Evolutionary conservation across 2,888 invertebrate genomes (phyloP).

Genomic region (Nemapogon koenigi): DNA sequence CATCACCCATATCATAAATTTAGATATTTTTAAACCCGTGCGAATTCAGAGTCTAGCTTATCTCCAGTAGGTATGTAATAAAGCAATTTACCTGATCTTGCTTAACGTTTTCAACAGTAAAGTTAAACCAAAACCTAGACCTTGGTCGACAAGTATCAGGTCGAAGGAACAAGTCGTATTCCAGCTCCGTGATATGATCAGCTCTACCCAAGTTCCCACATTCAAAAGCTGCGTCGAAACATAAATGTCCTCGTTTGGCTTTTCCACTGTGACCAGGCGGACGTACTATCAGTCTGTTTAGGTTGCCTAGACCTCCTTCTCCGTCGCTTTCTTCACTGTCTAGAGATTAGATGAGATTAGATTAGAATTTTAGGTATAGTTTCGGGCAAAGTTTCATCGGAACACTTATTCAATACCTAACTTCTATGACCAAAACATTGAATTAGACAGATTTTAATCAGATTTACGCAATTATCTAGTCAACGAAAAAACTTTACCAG

Average conservation of each 20-base stretch:
- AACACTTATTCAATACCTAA: too few species aligned
- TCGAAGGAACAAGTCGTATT: conserved; percentile 94
- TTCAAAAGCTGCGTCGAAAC: conserved; percentile 97
- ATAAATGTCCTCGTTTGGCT: conserved; percentile 94
- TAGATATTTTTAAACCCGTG: too few species aligned
- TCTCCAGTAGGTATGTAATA: background rate
- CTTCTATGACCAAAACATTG: too few species aligned
- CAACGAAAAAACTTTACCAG: too few species aligned
- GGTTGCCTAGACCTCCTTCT: conserved; percentile 93
- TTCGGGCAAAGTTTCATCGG: too few species aligned
- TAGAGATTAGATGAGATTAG: background rate
- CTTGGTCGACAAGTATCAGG: conserved; percentile 97
- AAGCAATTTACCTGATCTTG: conserved; percentile 77
- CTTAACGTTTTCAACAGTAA: conserved; percentile 94
- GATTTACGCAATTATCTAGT: too few species aligned
- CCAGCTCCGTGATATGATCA: conserved; percentile 90
- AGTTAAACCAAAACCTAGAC: conserved; percentile 96
- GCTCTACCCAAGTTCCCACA: conserved; percentile 97
- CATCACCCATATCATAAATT: too few species aligned
- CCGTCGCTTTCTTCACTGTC: conserved; percentile 90
- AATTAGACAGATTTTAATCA: too few species aligned
- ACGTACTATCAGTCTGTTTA: conserved; percentile 85
- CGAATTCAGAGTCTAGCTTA: background rate
- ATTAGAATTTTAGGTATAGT: too few species aligned
- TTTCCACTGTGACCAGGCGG: conserved; percentile 94